phyloP scores from a whole-genome alignment of 2,888 invertebrate species.

The Antitype chi region DNA sequence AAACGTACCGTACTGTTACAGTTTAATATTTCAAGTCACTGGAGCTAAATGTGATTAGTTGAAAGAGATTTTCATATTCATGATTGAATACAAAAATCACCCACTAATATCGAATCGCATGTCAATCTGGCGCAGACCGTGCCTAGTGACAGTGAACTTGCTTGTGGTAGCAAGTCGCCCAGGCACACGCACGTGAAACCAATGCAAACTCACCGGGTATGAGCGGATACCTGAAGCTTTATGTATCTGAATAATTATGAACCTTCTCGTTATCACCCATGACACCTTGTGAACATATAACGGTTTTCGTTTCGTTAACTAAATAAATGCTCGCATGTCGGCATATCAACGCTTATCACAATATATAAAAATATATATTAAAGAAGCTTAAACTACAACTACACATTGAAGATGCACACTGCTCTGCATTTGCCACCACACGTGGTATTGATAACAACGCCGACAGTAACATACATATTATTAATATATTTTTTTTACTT shows the following conservation, averaged over 20 bases:
- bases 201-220: conserved; percentile 65
- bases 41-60: conserved; percentile 83
- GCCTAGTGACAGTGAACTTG: conserved; percentile 88
- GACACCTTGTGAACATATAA: conserved; percentile 79
- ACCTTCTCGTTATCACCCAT: conserved; percentile 81
- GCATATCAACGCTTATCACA: conserved; percentile 90
- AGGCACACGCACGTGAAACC: conserved; percentile 81
- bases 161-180: conserved; percentile 88
- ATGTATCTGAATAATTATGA: conserved; percentile 59
- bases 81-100: conserved; percentile 86
- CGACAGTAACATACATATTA: conserved; percentile 76
- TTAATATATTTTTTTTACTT: conserved; percentile 69
- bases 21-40: conserved; percentile 69
- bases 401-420: conserved; percentile 88
- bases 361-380: conserved; percentile 90
- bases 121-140: conserved; percentile 82
- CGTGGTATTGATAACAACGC: conserved; percentile 82
- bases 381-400: conserved; percentile 89
- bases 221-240: conserved; percentile 65
- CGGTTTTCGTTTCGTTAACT: conserved; percentile 83
- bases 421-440: conserved; percentile 89
- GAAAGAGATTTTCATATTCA: conserved; percentile 89
- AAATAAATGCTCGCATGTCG: conserved; percentile 89
- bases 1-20: conserved; percentile 66
- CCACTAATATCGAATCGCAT: conserved; percentile 85